These are phyloP conservation scores for Ochlodes sylvanus DNA, from an alignment of 2,888 invertebrate species.

Conservation along the genomic window DNA sequence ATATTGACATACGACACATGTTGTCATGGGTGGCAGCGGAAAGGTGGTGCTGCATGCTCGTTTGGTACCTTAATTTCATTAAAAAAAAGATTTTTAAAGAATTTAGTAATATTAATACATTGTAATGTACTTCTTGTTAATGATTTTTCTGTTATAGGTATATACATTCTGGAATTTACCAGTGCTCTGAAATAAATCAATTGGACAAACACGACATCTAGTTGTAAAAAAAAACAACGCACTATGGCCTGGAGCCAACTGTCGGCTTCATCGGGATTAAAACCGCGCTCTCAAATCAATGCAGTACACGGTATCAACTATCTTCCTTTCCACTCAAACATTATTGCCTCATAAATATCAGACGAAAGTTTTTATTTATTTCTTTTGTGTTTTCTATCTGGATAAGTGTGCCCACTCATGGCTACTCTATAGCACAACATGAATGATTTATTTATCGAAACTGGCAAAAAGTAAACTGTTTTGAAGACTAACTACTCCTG, in stretches of 20 bases:
- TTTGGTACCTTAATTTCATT: too few relatives aligned
- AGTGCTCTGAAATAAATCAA: constrained; percentile 6
- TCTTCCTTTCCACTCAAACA: constrained; percentile 41
- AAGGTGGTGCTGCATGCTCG: too few relatives aligned
- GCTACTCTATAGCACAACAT: not conserved
- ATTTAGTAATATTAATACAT: too few relatives aligned
- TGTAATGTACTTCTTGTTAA: too few relatives aligned
- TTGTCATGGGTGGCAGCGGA: too few relatives aligned
- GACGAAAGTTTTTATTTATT: constrained; percentile 38
- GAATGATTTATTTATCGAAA: constrained; percentile 1
- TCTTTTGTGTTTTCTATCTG: constrained; percentile 21
- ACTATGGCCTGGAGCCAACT: constrained; percentile 63
- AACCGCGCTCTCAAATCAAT: constrained; percentile 43
- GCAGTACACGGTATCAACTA: constrained; percentile 40
- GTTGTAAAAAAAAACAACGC: constrained; percentile 25
- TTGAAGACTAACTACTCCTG: not conserved
- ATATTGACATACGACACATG: too few relatives aligned
- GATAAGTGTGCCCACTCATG: not conserved
- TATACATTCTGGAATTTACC: not conserved
- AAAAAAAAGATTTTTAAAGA: too few relatives aligned
- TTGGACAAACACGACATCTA: constrained; percentile 8
- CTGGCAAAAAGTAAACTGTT: not conserved
- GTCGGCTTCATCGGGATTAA: constrained; percentile 56
- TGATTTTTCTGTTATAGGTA: too few relatives aligned
- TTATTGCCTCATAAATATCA: constrained; percentile 44